Percentiles rank a stretch among this genome's conserved stretches.
These are phyloP conservation scores for Lepisosteus osseus DNA, from an alignment of 2,113 vertebrate genomes.

Conservation along the genomic window DNA sequence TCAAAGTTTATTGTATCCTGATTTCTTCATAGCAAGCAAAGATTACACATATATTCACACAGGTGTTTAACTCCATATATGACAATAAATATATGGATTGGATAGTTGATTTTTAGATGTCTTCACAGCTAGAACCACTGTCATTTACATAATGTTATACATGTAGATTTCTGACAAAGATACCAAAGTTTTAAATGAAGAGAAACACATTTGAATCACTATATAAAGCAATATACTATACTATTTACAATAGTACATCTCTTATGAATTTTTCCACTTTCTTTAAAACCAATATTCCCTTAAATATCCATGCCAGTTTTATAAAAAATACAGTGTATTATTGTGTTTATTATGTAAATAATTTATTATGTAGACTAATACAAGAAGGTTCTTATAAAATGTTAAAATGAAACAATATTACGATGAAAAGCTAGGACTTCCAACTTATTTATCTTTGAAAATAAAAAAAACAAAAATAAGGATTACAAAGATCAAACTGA, in stretches of 20 bases:
- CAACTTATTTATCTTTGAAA: constrained; percentile 68
- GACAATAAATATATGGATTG: too few relatives aligned
- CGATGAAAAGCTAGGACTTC: constrained; percentile 69
- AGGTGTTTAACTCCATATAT: too few relatives aligned
- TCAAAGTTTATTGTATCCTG: too few relatives aligned
- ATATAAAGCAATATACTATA: too few relatives aligned
- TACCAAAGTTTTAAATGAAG: too few relatives aligned
- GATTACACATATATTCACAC: too few relatives aligned
- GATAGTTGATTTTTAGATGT: too few relatives aligned
- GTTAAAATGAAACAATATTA: constrained; percentile 75
- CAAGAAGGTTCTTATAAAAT: constrained; percentile 70
- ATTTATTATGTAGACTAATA: constrained; percentile 69
- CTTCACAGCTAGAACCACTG: too few relatives aligned
- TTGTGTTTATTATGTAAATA: constrained; percentile 74
- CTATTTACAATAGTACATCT: constrained; percentile 12
- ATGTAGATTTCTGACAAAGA: too few relatives aligned
- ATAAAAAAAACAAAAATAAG: constrained; percentile 34
- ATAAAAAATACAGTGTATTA: constrained; percentile 68
- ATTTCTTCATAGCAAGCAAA: too few relatives aligned
- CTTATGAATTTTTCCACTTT: constrained; percentile 38
- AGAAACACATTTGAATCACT: too few relatives aligned
- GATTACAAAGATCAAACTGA: constrained; percentile 68
- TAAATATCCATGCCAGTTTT: constrained; percentile 74
- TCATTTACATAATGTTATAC: too few relatives aligned
- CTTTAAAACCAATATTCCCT: constrained; percentile 65